phyloP scores from a whole-genome alignment of 1,140 invertebrate species.

The Wiebesia pumilae region DNA sequence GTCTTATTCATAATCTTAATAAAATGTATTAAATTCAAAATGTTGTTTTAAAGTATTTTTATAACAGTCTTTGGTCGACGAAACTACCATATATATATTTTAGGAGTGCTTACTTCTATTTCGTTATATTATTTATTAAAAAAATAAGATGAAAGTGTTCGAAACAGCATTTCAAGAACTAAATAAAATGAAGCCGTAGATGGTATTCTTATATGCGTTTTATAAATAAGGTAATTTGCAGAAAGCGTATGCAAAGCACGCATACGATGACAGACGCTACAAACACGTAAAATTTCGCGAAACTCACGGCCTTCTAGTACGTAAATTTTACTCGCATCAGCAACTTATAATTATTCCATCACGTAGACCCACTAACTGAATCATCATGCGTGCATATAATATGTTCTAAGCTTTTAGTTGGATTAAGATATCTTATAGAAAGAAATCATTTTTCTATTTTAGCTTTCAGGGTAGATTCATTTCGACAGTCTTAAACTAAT shows the following conservation, averaged over 20 bases:
- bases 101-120: too few relatives aligned
- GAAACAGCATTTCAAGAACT: background rate
- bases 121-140: background rate
- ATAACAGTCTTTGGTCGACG: too few relatives aligned
- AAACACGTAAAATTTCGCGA: background rate
- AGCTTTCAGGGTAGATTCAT: background rate
- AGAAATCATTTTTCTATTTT: background rate
- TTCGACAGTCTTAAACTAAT: background rate
- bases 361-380: background rate
- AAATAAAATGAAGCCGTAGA: background rate
- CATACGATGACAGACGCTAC: background rate
- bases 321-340: background rate
- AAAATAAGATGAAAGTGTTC: background rate
- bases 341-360: background rate
- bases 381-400: background rate
- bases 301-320: constrained; percentile 2
- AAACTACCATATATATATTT: too few relatives aligned
- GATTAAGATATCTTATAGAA: background rate
- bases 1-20: too few relatives aligned
- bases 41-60: too few relatives aligned
- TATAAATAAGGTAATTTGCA: background rate
- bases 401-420: background rate
- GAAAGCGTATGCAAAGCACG: constrained; percentile 1
- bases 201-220: background rate
- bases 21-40: too few relatives aligned